Conservation (phyloP, 2,113 vertebrate species). For the Gymnobelideus leadbeateri region DNA sequence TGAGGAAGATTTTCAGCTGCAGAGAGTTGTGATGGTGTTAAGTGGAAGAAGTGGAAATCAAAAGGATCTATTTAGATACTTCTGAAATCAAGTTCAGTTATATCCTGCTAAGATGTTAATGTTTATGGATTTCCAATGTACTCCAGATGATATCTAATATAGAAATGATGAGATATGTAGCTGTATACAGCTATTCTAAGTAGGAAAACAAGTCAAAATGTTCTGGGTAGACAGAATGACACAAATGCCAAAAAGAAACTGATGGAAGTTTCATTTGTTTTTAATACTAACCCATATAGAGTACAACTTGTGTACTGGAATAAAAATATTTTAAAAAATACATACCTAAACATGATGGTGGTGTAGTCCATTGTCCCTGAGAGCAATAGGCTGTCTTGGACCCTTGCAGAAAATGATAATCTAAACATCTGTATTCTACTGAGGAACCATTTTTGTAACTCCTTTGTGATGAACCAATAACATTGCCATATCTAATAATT, state of each 20-base stretch:
- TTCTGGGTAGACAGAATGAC: neutral
- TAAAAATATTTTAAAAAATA: neutral
- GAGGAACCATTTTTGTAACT: conserved; percentile 82
- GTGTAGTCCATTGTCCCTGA: conserved; percentile 80
- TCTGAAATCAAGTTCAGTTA: neutral
- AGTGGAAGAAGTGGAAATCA: neutral
- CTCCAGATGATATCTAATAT: neutral
- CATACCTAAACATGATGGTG: conserved; percentile 84
- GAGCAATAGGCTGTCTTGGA: conserved; percentile 77
- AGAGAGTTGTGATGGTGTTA: neutral
- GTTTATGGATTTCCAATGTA: neutral
- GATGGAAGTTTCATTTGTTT: neutral
- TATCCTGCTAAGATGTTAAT: neutral
- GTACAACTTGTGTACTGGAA: neutral
- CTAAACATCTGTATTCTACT: conserved; percentile 81
- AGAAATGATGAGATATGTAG: neutral
- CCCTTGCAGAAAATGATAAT: conserved; percentile 83
- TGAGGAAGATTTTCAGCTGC: neutral
- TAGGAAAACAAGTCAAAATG: neutral
- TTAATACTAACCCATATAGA: neutral
- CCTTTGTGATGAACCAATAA: conserved; percentile 24
- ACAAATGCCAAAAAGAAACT: neutral
- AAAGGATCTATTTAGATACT: neutral
- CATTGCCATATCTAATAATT: conserved; percentile 78
- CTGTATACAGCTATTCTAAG: neutral